phyloP scores from a whole-genome alignment of 2,113 vertebrate species.

The Pavo muticus region DNA sequence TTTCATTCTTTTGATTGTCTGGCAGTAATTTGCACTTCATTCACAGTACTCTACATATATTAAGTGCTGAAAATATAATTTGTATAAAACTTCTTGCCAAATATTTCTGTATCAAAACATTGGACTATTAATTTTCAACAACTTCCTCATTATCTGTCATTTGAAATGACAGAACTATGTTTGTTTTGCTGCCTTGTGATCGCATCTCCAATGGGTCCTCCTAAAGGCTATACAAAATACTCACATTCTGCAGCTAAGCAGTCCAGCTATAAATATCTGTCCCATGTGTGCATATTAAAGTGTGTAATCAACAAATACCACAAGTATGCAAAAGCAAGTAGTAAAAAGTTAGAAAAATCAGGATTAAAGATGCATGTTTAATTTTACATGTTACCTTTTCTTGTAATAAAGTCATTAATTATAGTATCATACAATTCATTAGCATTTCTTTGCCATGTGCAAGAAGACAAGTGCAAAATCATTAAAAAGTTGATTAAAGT shows the following conservation, averaged over 20 bases:
- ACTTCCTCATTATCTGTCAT: neutral
- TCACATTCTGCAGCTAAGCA: neutral
- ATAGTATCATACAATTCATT: neutral
- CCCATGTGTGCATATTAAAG: fast-evolving
- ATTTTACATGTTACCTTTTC: neutral
- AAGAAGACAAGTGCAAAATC: neutral
- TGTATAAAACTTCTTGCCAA: neutral
- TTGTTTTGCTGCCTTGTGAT: neutral
- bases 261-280: neutral
- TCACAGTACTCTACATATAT: neutral
- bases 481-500: neutral
- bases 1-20: neutral
- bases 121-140: neutral
- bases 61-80: neutral
- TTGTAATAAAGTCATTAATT: neutral
- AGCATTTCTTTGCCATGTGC: neutral
- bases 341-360: neutral
- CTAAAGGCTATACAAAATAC: neutral
- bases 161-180: neutral
- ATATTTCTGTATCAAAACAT: neutral
- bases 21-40: neutral
- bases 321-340: neutral
- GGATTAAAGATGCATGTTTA: neutral
- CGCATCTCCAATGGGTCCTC: neutral
- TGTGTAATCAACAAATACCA: neutral